Conservation (phyloP, 2,797 vertebrate genomes). For the Aplochiton taeniatus region DNA sequence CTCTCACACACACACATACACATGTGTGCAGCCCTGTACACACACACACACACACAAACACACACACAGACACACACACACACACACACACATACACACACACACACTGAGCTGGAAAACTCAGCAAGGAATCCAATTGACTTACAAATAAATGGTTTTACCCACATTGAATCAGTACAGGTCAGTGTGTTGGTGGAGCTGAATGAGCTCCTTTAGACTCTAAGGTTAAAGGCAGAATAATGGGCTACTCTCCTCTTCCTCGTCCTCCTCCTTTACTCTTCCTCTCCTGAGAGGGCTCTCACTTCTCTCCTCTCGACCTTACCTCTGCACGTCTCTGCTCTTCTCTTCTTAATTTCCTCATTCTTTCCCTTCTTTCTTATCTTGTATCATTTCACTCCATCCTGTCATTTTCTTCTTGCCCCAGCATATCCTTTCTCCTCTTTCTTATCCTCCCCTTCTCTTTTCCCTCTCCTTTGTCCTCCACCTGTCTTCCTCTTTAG, state of each 20-base stretch:
- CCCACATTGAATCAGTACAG: not conserved
- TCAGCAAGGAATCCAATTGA: not conserved
- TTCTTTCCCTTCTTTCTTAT: too few relatives aligned
- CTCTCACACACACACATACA: too few relatives aligned
- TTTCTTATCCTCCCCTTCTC: too few relatives aligned
- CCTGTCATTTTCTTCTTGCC: too few relatives aligned
- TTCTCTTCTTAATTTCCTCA: not conserved
- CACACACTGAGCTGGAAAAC: not conserved
- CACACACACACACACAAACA: too few relatives aligned
- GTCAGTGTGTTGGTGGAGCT: not conserved
- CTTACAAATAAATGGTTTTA: not conserved
- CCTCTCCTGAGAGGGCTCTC: not conserved
- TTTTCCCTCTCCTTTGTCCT: too few relatives aligned
- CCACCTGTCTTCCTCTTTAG: not conserved
- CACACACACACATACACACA: not conserved
- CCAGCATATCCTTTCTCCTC: too few relatives aligned
- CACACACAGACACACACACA: too few relatives aligned
- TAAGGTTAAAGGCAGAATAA: not conserved
- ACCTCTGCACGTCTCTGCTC: not conserved
- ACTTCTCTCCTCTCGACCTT: too few relatives aligned
- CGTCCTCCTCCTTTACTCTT: not conserved
- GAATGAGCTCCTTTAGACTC: constrained; percentile 3
- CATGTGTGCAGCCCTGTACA: too few relatives aligned
- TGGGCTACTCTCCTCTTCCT: not conserved
- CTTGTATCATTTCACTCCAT: too few relatives aligned